These are phyloP conservation scores for Mantis religiosa DNA, from an alignment of 2,888 invertebrate species.

Conservation along the genomic window DNA sequence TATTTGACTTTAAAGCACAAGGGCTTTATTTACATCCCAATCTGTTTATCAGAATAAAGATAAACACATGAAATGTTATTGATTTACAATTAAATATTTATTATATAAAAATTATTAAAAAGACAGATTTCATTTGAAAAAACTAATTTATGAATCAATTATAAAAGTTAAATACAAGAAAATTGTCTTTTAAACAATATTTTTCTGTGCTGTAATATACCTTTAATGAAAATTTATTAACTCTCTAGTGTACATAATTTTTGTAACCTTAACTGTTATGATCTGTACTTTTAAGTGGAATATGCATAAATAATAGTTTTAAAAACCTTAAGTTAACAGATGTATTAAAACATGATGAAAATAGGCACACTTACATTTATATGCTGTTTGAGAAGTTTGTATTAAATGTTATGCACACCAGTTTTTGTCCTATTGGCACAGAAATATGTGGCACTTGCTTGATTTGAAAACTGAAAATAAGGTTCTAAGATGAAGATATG, in stretches of 20 bases:
- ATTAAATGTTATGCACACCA: not conserved
- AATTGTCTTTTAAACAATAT: not conserved
- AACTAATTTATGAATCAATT: not conserved
- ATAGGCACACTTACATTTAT: not conserved
- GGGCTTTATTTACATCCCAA: not conserved
- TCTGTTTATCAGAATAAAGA: not conserved
- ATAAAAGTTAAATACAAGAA: not conserved
- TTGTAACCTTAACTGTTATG: not conserved
- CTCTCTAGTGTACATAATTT: not conserved
- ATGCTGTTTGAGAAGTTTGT: not conserved
- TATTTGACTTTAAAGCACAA: too few species aligned
- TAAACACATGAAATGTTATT: not conserved
- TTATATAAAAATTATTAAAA: not conserved
- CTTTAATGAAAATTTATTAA: not conserved
- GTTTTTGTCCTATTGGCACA: not conserved
- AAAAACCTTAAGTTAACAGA: not conserved
- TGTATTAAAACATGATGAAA: not conserved
- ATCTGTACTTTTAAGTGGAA: not conserved
- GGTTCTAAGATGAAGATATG: too few species aligned
- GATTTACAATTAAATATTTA: not conserved
- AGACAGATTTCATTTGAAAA: not conserved
- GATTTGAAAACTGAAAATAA: too few species aligned
- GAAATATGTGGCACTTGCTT: too few species aligned
- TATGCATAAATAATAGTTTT: not conserved
- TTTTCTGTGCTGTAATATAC: not conserved